These are phyloP conservation scores for Poecile montanus DNA, from an alignment of 2,797 vertebrate genomes.

Conservation along the genomic window DNA sequence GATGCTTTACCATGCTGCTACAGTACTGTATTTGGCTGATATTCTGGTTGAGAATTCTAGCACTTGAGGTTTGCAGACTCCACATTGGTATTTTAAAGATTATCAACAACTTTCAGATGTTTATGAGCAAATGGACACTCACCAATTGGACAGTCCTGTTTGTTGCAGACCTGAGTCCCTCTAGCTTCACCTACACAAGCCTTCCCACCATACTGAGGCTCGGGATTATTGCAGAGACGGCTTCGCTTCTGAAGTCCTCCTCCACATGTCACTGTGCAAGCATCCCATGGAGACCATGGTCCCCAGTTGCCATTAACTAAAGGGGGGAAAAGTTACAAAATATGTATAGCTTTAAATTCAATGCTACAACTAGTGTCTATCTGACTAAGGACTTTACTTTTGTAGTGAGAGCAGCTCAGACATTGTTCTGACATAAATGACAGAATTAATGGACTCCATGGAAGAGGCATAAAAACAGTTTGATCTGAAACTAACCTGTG, in stretches of 20 bases:
- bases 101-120: background rate
- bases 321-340: background rate
- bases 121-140: slow-evolving; percentile 32
- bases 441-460: background rate
- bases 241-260: slow-evolving; percentile 90
- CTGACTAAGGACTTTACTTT: background rate
- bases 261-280: slow-evolving; percentile 92
- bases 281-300: slow-evolving; percentile 95
- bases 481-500: background rate
- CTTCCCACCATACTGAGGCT: slow-evolving; percentile 91
- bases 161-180: slow-evolving; percentile 89
- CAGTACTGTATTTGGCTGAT: background rate
- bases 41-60: background rate
- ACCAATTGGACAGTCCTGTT: slow-evolving; percentile 93
- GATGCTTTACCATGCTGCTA: background rate
- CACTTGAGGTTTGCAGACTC: background rate
- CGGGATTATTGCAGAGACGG: slow-evolving; percentile 91
- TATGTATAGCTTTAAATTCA: background rate
- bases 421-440: background rate
- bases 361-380: background rate
- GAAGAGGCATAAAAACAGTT: background rate
- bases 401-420: background rate
- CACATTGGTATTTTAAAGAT: background rate
- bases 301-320: slow-evolving; percentile 96
- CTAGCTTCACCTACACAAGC: slow-evolving; percentile 87